Conservation (phyloP, 2,797 vertebrate genomes). For the Sebastes dallii region DNA sequence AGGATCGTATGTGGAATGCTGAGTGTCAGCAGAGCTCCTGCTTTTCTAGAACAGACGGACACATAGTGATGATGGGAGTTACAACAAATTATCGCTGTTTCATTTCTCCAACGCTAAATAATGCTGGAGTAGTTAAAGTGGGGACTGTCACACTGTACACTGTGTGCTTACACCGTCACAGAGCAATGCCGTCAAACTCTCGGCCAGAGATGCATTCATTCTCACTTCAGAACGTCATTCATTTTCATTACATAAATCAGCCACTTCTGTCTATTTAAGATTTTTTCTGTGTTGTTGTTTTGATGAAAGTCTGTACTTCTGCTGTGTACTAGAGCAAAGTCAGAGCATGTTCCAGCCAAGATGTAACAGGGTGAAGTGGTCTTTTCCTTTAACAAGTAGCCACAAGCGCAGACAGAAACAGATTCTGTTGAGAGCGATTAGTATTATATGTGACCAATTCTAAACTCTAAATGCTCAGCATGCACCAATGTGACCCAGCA, state of each 20-base stretch:
- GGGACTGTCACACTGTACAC: not conserved
- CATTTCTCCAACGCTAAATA: not conserved
- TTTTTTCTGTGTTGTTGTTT: not conserved
- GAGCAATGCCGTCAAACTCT: not conserved
- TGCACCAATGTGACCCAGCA: slow-evolving; percentile 4
- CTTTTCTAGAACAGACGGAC: slow-evolving; percentile 5
- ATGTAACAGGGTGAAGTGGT: slow-evolving; percentile 2
- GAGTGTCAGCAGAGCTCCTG: slow-evolving; percentile 24
- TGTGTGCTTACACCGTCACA: not conserved
- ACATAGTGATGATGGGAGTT: slow-evolving; percentile 2
- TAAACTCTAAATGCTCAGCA: slow-evolving; percentile 15
- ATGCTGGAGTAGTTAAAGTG: not conserved
- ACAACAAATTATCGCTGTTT: not conserved
- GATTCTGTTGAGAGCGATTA: not conserved
- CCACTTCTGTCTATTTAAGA: not conserved
- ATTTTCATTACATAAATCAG: slow-evolving; percentile 1
- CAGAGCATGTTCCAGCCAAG: not conserved
- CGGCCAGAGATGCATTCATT: not conserved
- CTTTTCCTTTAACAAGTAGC: slow-evolving; percentile 1
- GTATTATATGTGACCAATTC: not conserved
- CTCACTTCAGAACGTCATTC: not conserved
- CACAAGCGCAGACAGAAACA: not conserved
- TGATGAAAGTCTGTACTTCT: not conserved
- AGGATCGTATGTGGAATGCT: slow-evolving; percentile 43
- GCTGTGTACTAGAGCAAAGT: not conserved